These are phyloP conservation scores for Phalanger gymnotis DNA, from an alignment of 2,797 vertebrate species.

Conservation along the genomic window DNA sequence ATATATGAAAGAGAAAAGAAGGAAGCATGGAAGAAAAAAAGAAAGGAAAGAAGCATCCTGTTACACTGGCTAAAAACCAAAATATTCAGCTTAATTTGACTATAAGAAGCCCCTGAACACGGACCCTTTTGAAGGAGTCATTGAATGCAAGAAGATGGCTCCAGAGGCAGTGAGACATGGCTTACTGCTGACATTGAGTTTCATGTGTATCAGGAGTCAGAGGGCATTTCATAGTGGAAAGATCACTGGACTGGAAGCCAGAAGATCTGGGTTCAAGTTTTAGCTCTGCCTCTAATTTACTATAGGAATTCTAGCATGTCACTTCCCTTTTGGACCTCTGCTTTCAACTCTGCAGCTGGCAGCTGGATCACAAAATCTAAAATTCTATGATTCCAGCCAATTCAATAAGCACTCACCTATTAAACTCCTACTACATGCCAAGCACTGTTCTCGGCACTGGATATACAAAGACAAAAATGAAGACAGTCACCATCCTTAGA, in stretches of 20 bases:
- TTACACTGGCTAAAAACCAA: background rate
- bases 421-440: background rate
- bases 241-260: background rate
- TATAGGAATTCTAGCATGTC: background rate
- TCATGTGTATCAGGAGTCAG: background rate
- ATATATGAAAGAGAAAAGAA: background rate
- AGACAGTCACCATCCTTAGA: background rate
- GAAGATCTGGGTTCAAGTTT: background rate
- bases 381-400: background rate
- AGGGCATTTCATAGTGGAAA: background rate
- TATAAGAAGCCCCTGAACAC: background rate
- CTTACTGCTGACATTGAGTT: background rate
- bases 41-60: background rate
- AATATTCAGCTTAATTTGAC: background rate
- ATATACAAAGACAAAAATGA: background rate
- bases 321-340: background rate
- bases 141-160: background rate
- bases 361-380: background rate
- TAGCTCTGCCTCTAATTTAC: background rate
- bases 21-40: background rate
- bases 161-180: background rate
- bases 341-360: background rate
- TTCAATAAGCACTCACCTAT: background rate
- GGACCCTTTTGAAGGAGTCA: background rate
- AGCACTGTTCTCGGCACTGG: background rate